A percentile compares a stretch with the other conserved stretches of the same genome.
phyloP scores from a whole-genome alignment of 2,888 invertebrate species.

The Caenorhabditis japonica region DNA sequence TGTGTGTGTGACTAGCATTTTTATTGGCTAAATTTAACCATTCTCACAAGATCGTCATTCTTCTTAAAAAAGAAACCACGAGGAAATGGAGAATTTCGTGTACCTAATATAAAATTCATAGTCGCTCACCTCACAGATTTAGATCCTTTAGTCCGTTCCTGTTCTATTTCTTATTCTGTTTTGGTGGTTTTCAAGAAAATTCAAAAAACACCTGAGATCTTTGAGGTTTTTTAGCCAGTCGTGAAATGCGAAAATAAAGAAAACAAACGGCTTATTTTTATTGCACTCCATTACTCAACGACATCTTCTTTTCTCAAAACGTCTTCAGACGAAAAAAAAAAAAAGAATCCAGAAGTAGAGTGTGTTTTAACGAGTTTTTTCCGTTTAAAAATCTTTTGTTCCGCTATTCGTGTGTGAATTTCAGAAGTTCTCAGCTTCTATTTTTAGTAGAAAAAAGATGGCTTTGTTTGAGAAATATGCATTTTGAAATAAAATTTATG shows the following conservation, averaged over 20 bases:
- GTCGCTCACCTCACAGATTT: no score
- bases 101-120: conserved; percentile 24
- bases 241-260: conserved; percentile 16
- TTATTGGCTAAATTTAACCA: conserved; percentile 28
- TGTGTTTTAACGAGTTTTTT: conserved; percentile 23
- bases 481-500: no score
- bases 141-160: conserved; percentile 5
- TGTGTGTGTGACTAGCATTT: no score
- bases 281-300: conserved; percentile 28
- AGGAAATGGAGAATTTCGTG: background rate
- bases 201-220: no score
- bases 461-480: no score
- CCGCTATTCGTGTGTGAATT: no score
- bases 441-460: no score
- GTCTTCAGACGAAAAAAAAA: background rate
- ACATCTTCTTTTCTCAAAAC: conserved; percentile 2
- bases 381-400: no score
- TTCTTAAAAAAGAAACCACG: conserved; percentile 14
- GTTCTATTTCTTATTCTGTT: conserved; percentile 8
- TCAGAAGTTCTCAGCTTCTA: no score
- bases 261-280: conserved; percentile 33
- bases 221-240: conserved; percentile 13
- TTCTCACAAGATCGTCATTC: conserved; percentile 9
- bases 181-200: background rate
- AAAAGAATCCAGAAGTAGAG: no score